Evolutionary conservation across 2,113 vertebrate species (phyloP).

Genomic region (Ammospiza caudacuta): DNA sequence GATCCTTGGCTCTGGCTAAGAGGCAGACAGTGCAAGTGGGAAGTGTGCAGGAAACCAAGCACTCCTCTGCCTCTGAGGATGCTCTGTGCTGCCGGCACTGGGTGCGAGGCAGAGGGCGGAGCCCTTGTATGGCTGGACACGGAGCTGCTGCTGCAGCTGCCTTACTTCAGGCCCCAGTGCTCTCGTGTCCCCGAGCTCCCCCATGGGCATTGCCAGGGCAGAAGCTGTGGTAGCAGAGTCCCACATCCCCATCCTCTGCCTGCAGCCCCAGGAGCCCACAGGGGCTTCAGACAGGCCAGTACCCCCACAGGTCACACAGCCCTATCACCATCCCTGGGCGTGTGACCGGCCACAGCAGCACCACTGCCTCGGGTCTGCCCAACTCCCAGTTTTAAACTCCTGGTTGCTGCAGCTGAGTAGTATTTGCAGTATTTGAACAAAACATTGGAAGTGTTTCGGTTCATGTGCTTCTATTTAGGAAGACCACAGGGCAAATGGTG

Average conservation of each 20-base stretch:
- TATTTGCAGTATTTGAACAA: not conserved
- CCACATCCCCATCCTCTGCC: rapidly evolving
- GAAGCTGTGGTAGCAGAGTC: not conserved
- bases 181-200: rapidly evolving
- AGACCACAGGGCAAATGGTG: not conserved
- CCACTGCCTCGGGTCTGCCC: not conserved
- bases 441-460: rapidly evolving
- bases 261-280: not conserved
- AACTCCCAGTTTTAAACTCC: not conserved
- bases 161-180: rapidly evolving
- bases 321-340: rapidly evolving
- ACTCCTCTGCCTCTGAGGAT: not conserved
- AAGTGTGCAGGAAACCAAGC: not conserved
- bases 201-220: rapidly evolving
- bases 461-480: not conserved
- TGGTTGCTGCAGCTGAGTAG: not conserved
- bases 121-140: not conserved
- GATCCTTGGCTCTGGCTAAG: not conserved
- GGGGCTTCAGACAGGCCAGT: not conserved
- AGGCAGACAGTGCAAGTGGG: not conserved
- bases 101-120: rapidly evolving
- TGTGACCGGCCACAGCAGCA: not conserved
- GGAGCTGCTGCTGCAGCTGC: rapidly evolving
- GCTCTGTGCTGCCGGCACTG: rapidly evolving
- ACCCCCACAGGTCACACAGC: rapidly evolving